phyloP scores from a whole-genome alignment of 2,888 invertebrate species.

The Lepidochrysops patricia region DNA sequence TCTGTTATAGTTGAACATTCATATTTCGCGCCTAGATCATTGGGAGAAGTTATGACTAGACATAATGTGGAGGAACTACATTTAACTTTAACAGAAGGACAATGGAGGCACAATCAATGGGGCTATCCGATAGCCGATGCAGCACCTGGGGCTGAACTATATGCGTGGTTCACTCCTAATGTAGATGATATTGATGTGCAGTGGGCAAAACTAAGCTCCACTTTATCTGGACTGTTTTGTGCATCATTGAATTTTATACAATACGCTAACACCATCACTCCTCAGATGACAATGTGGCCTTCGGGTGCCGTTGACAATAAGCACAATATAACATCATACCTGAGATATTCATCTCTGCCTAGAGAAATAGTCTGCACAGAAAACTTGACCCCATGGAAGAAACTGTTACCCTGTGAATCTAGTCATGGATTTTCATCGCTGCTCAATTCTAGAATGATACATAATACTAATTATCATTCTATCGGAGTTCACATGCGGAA shows the following conservation, averaged over 20 bases:
- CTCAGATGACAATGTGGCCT: constrained; percentile 88
- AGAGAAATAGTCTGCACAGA: constrained; percentile 98
- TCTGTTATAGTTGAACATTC: constrained; percentile 83
- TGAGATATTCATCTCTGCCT: constrained; percentile 92
- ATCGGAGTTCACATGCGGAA: constrained; percentile 89
- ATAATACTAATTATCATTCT: constrained; percentile 95
- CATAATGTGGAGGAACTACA: constrained; percentile 93
- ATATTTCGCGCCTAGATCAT: constrained; percentile 88
- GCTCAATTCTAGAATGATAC: constrained; percentile 91
- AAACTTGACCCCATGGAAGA: constrained; percentile 98
- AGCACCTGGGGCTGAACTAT: constrained; percentile 94
- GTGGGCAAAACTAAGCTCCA: constrained; percentile 92
- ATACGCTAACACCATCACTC: constrained; percentile 86
- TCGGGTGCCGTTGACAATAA: constrained; percentile 73
- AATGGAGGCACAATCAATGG: constrained; percentile 96
- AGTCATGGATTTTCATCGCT: constrained; percentile 89
- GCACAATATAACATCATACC: constrained; percentile 68
- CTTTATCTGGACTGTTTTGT: constrained; percentile 95
- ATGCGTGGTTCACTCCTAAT: constrained; percentile 90
- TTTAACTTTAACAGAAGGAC: constrained; percentile 92
- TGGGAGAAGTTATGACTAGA: constrained; percentile 89
- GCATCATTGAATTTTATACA: constrained; percentile 97
- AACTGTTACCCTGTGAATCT: constrained; percentile 95
- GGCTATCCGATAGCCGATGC: constrained; percentile 93
- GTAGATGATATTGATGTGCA: constrained; percentile 82